phyloP scores from a whole-genome alignment of 2,113 vertebrate species.

The Lophochroa leadbeateri region DNA sequence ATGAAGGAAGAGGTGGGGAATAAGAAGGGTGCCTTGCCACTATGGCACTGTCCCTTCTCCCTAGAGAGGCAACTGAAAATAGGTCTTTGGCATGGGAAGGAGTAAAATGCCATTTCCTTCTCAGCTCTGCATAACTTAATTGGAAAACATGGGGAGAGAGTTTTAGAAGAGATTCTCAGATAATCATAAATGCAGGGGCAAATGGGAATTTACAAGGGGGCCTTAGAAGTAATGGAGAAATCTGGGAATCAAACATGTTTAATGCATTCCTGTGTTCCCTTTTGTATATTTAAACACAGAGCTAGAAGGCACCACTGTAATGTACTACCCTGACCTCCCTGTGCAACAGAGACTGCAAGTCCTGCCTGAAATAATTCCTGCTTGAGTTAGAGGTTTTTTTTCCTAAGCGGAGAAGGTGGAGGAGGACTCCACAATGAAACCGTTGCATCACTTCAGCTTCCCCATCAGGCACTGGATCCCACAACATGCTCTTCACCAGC shows the following conservation, averaged over 20 bases:
- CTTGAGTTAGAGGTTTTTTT: background rate
- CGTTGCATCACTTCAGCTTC: background rate
- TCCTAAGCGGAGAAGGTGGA: background rate
- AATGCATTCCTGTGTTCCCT: background rate
- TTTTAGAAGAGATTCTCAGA: background rate
- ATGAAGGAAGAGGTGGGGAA: background rate
- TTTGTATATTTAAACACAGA: background rate
- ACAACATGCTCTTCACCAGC: background rate
- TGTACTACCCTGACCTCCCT: background rate
- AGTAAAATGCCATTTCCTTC: background rate
- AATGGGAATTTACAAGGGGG: background rate
- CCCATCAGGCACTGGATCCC: background rate
- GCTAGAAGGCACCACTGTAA: slow-evolving; percentile 20
- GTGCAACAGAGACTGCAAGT: background rate
- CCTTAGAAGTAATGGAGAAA: background rate
- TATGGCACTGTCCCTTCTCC: background rate
- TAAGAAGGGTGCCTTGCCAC: background rate
- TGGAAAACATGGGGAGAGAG: background rate
- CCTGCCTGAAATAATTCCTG: slow-evolving; percentile 2
- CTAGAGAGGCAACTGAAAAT: background rate
- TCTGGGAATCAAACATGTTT: background rate
- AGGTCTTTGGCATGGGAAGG: background rate
- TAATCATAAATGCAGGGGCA: background rate
- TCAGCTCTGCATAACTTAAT: background rate
- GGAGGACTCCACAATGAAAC: background rate